A percentile compares a stretch with the other conserved stretches of the same genome.
These are phyloP conservation scores for Acomys russatus DNA, from an alignment of 2,797 vertebrate species.

Conservation along the genomic window DNA sequence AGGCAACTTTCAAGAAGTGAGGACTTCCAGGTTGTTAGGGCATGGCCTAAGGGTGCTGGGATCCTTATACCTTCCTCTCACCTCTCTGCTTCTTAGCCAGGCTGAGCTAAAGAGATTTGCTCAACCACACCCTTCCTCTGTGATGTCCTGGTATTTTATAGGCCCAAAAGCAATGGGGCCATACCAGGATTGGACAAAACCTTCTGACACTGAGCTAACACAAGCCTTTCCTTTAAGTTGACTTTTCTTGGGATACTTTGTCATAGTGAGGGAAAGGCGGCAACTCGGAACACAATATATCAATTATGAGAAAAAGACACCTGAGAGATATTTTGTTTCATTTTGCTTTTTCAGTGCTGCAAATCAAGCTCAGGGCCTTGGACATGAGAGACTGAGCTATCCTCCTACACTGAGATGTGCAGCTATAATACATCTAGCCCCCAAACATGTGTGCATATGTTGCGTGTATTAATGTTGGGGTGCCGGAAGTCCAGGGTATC, in stretches of 20 bases:
- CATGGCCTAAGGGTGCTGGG: not conserved
- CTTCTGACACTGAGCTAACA: not conserved
- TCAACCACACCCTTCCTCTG: not conserved
- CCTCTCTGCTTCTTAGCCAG: not conserved
- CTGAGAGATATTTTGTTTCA: not conserved
- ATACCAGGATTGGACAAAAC: not conserved
- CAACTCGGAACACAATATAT: not conserved
- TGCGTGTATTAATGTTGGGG: not conserved
- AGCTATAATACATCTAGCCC: not conserved
- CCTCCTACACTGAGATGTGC: not conserved
- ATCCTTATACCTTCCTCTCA: not conserved
- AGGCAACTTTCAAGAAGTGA: not conserved
- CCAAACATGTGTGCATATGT: not conserved
- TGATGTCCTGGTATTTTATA: not conserved
- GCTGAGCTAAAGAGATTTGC: not conserved
- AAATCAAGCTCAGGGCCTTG: not conserved
- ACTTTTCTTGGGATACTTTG: not conserved
- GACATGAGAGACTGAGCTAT: not conserved
- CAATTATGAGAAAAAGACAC: not conserved
- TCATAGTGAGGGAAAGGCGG: not conserved
- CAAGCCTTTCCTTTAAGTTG: not conserved
- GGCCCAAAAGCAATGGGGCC: not conserved
- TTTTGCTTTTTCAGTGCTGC: not conserved
- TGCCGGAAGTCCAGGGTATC: not conserved
- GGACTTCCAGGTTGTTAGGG: too few species aligned